Base-by-base conservation (phyloP, 2,113 vertebrate species). In the Oriolus oriolus region DNA sequence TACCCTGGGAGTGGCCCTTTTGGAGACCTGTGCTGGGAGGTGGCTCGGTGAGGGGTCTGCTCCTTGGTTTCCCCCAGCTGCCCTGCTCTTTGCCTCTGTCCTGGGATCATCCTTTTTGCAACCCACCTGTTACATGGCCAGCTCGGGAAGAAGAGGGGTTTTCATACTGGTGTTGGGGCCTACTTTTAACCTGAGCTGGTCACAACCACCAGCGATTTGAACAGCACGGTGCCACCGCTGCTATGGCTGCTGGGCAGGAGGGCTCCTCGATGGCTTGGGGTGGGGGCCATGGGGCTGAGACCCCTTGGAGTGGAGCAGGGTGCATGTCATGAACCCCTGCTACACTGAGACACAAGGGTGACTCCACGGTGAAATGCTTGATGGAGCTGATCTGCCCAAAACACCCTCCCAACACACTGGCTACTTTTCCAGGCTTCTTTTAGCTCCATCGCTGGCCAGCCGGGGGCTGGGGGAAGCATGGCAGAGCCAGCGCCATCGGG, bases 171-270 rank as follows among this genome's bases (percentile, higher is more conserved):
- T 57, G 44, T n/a, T 1, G 15, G 33, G 24, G 28, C 57, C 35
- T 92, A 16, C 93, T 94, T 94, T 96, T 95, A 92, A 86, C 53
- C n/a, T 16, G 78, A 52, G 57, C 37, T 71, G 44, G 78, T 89
- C 53, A 79, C 1, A 5, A 66, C 65, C 0, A 0, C 37, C 9
- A 2, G 74, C 1, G 4, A 35, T 66, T 57, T 88, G 84, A 83
- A 22, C 47, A 42, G 35, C 4, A 1, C 0, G 0, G n/a, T 65
- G 60, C 74, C 0, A 0, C 39, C 0, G 0, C 22, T 65, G 73
- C 90, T 63, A 33, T 35, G 22, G 53, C 70, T 90, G 64, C 31
- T 0, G 1, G 47, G 18, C 3, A 1, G 61, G 57, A 79, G 57
- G 31, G 45, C 35, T 77, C 11, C 42, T 70, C 0, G 0, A 47